These are phyloP conservation scores for Embidobia sp. DNA, from an alignment of 2,888 invertebrate genomes.

Conservation along the genomic window DNA sequence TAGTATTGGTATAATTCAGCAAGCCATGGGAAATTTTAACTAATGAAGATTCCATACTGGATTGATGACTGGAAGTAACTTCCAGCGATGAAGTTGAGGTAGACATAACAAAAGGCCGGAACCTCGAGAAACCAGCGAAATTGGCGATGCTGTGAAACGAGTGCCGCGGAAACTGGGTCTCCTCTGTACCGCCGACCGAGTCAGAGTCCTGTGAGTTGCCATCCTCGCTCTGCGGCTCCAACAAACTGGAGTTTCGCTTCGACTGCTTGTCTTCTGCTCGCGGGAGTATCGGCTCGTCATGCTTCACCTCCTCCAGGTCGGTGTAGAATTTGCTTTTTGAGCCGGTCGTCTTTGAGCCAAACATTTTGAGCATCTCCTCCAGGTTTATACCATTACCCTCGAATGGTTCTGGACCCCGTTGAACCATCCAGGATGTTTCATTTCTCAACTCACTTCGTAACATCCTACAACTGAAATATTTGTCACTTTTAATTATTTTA, in stretches of 20 bases:
- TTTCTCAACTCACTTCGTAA: slow-evolving; percentile 78
- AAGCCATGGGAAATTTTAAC: slow-evolving; percentile 78
- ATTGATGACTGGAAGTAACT: slow-evolving; percentile 70
- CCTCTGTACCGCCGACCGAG: slow-evolving; percentile 69
- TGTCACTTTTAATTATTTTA: too few species aligned
- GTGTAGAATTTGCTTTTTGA: slow-evolving; percentile 79
- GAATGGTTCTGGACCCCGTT: slow-evolving; percentile 73
- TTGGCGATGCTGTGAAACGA: slow-evolving; percentile 78
- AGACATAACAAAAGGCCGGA: slow-evolving; percentile 78
- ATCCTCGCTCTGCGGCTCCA: slow-evolving; percentile 75
- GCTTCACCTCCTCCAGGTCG: slow-evolving; percentile 71
- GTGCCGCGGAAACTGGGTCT: slow-evolving; percentile 73
- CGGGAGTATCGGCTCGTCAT: slow-evolving; percentile 66
- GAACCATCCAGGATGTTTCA: slow-evolving; percentile 76
- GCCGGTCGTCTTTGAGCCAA: slow-evolving; percentile 75
- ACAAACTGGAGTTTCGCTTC: slow-evolving; percentile 68
- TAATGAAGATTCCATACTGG: slow-evolving; percentile 73
- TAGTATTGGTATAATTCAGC: slow-evolving; percentile 78
- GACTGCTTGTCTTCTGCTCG: slow-evolving; percentile 63
- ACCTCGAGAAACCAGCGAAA: slow-evolving; percentile 78
- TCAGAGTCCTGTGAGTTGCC: slow-evolving; percentile 76
- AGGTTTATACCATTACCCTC: slow-evolving; percentile 66
- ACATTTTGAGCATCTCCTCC: slow-evolving; percentile 75
- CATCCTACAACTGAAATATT: slow-evolving; percentile 72
- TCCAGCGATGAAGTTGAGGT: slow-evolving; percentile 71